Percentiles rank a stretch among this genome's conserved stretches.
Evolutionary conservation across 2,797 vertebrate species (phyloP).

Genomic region (Enoplosus armatus): DNA sequence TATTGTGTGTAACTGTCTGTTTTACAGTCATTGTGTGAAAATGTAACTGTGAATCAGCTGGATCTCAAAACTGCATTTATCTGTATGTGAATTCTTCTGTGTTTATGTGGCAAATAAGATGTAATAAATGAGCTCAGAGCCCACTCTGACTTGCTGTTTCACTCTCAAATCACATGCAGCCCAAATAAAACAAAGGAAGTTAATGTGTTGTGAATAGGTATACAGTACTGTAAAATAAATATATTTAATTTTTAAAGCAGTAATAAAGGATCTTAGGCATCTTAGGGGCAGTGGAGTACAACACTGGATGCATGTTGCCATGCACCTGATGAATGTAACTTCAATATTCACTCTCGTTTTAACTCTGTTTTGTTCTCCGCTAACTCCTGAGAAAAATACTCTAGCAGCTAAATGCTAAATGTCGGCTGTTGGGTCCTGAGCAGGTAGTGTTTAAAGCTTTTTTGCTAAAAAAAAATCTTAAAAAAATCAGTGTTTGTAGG

Average conservation of each 20-base stretch:
- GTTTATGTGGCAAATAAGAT: slow-evolving; percentile 24
- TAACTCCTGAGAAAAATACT: neutral
- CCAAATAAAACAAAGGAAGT: neutral
- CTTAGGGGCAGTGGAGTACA: neutral
- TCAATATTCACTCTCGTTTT: neutral
- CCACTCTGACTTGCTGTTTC: neutral
- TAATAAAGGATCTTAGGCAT: slow-evolving; percentile 4
- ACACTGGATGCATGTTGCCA: neutral
- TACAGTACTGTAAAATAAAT: neutral
- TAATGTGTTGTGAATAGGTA: neutral
- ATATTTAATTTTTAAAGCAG: slow-evolving; percentile 4
- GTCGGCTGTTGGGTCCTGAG: neutral
- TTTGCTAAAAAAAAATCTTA: neutral
- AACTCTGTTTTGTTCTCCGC: too few species aligned
- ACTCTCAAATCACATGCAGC: neutral
- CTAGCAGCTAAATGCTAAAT: neutral
- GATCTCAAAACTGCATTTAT: slow-evolving; percentile 17
- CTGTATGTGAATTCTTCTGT: slow-evolving; percentile 16
- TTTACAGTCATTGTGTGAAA: slow-evolving; percentile 25
- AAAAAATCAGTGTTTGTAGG: too few species aligned
- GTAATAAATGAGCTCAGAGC: slow-evolving; percentile 20
- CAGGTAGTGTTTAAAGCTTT: neutral
- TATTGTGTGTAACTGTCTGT: neutral
- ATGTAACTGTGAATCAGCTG: slow-evolving; percentile 49
- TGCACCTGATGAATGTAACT: neutral